Conservation (phyloP, 30 jellyfish, hydroid and myxozoan genomes). For the Turritopsis rubra region DNA sequence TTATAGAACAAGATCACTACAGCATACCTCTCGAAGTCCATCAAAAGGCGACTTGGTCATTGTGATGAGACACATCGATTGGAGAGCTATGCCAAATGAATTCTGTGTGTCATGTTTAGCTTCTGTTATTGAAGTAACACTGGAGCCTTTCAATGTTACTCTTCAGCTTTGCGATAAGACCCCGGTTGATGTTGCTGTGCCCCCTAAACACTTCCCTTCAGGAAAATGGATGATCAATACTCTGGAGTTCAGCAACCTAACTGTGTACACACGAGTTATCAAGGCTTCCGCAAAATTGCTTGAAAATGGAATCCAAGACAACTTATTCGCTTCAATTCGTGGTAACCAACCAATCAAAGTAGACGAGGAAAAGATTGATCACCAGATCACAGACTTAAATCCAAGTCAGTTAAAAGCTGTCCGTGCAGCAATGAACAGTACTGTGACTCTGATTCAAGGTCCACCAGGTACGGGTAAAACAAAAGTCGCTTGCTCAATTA, state of each 20-base stretch:
- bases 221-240: constrained; percentile 2
- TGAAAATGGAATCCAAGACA: background rate
- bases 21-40: constrained; percentile 19
- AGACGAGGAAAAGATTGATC: background rate
- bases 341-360: background rate
- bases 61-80: constrained; percentile 19
- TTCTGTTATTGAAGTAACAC: background rate
- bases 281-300: constrained; percentile 17
- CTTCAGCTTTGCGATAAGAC: constrained; percentile 6
- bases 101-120: constrained; percentile 1
- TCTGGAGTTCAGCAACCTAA: constrained; percentile 17
- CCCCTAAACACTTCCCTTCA: background rate
- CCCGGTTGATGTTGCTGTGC: background rate
- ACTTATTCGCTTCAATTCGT: background rate
- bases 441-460: constrained; percentile 22
- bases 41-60: constrained; percentile 31
- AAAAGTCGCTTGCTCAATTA: constrained; percentile 26
- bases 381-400: background rate
- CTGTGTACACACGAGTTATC: constrained; percentile 27
- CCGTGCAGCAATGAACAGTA: constrained; percentile 13
- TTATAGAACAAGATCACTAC: no score
- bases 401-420: constrained; percentile 8
- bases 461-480: constrained; percentile 42
- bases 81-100: background rate
- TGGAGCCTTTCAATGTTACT: constrained; percentile 20